Evolutionary conservation across 2,113 vertebrate species (phyloP).

Genomic region (Bubo blakistoni): DNA sequence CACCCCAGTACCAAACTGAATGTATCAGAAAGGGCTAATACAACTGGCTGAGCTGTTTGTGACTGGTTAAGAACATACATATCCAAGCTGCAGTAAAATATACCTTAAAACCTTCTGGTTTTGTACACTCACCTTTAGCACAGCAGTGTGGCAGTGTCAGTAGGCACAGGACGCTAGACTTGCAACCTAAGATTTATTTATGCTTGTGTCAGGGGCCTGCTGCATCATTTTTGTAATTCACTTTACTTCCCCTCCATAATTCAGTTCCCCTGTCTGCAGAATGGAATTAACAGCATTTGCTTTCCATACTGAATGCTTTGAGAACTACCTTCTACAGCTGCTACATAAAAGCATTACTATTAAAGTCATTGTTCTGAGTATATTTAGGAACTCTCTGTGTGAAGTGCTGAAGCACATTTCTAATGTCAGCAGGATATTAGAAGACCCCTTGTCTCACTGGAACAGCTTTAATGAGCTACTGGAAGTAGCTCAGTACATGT

Average conservation of each 20-base stretch:
- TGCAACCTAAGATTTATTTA: not conserved
- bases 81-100: not conserved
- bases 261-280: not conserved
- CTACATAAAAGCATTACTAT: not conserved
- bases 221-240: not conserved
- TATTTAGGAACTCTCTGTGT: constrained; percentile 14
- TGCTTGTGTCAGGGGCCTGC: not conserved
- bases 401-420: constrained; percentile 23
- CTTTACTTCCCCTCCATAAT: not conserved
- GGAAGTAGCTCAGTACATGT: not conserved
- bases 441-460: constrained; percentile 29
- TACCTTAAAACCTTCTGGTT: not conserved
- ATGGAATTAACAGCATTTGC: not conserved
- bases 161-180: not conserved
- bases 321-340: not conserved
- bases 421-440: constrained; percentile 22
- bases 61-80: not conserved
- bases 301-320: not conserved
- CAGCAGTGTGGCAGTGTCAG: not conserved
- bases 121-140: not conserved
- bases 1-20: not conserved
- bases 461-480: constrained; percentile 40
- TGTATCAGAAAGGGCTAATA: not conserved
- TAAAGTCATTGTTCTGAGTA: not conserved
- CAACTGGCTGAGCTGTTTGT: not conserved